Conservation (phyloP, 2,797 vertebrate species). For the Leucoraja ocellata region DNA sequence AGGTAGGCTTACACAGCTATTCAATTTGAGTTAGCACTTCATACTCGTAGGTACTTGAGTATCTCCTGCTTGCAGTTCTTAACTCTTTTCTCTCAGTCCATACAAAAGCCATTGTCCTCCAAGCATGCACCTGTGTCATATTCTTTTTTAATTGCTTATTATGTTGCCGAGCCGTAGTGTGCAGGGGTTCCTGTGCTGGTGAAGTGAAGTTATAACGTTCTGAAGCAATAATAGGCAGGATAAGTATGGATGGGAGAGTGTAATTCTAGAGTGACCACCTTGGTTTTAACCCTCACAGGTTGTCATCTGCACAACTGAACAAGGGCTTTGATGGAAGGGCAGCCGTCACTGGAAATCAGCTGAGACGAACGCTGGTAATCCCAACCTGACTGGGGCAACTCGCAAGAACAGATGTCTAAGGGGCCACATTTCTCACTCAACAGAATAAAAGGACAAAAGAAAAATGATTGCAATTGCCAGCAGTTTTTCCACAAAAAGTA, state of each 20-base stretch:
- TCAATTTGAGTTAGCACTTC: not conserved
- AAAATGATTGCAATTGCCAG: not conserved
- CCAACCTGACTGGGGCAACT: not conserved
- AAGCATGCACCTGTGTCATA: not conserved
- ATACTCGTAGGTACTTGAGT: not conserved
- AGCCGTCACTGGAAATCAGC: not conserved
- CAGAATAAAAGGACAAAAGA: slow-evolving; percentile 5
- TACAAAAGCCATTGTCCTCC: not conserved
- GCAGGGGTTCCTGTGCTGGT: not conserved
- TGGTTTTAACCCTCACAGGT: not conserved
- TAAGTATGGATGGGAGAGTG: too few species aligned
- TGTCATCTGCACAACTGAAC: not conserved
- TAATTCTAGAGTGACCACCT: not conserved
- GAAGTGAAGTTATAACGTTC: not conserved
- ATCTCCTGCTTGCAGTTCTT: not conserved
- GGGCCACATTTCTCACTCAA: not conserved
- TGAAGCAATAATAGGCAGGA: not conserved
- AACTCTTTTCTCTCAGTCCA: not conserved
- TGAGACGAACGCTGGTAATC: not conserved
- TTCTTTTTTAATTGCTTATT: not conserved
- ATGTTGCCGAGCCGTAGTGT: not conserved
- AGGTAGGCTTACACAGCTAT: not conserved
- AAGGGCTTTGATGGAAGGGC: not conserved
- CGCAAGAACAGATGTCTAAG: not conserved
- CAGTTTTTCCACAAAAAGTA: not conserved